Base-by-base conservation (phyloP, 2,113 vertebrate species). In the Glaucomys volans region DNA sequence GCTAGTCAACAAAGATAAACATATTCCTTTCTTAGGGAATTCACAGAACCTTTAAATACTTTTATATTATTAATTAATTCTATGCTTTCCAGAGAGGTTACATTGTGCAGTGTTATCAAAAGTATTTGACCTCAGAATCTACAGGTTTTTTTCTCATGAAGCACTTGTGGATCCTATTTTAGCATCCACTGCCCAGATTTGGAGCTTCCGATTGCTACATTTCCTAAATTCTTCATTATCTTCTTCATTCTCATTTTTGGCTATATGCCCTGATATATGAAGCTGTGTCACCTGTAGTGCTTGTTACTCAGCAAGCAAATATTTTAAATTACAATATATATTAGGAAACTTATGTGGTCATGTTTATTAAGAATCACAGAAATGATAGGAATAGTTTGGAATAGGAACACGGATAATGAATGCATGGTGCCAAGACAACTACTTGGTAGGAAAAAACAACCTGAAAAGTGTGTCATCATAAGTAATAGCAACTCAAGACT, bases 241-340 rank as follows among this genome's bases (percentile, higher is more conserved):
- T 76, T 87, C 54, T 12, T 85, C 35, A 4, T 40, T n/a, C 8
- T 88, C 22, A 9, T 91, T 32, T 82, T 81, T 88, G 64, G 13
- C 64, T 32, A 1, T 44, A 32, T 64, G 37, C 18, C n/a, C 81
- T 77, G 9, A 77, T 93, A 92, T 81, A 84, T 92, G 77, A 67
- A 92, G 18, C 50, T 77, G 4, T 81, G 35, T 74, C 28, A 79
- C 59, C 47, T 0, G 1, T 67, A 66, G 83, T 47, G n/a, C 44
- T 62, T 91, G 96, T 54, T 81, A 71, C 42, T 96, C 67, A 90
- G 77, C 83, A 90, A 92, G 3, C 10, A 94, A 92, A 89, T 20
- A 50, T 71, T 64, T 84, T 64, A 85, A 95, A 85, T 95, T 79
- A 54, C 12, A 76, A 35, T 32, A 69, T 42, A 28, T 37, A 52